A percentile compares a stretch with the other conserved stretches of the same genome.
These are phyloP conservation scores for Capromys pilorides DNA, from an alignment of 2,797 vertebrate species.

Conservation along the genomic window DNA sequence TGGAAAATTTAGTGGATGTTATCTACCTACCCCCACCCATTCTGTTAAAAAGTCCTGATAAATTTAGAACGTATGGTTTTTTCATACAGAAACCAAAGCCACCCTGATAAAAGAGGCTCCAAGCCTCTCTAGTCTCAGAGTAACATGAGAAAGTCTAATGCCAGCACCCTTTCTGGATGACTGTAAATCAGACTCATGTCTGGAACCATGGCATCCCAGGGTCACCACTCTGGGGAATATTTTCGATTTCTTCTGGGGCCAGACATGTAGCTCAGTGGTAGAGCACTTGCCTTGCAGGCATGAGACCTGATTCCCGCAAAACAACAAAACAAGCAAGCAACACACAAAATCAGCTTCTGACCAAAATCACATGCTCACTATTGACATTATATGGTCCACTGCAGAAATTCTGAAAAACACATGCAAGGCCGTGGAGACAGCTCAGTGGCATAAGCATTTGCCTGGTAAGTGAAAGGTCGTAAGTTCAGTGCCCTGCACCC, in stretches of 20 bases:
- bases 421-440: background rate
- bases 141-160: background rate
- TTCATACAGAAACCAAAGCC: background rate
- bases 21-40: background rate
- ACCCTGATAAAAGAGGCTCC: background rate
- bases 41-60: background rate
- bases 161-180: background rate
- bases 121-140: background rate
- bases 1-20: background rate
- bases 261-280: background rate
- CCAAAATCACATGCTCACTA: background rate
- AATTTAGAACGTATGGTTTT: background rate
- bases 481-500: too few relatives aligned
- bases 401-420: slow-evolving; percentile 27
- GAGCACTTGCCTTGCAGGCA: background rate
- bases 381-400: background rate
- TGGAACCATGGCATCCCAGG: background rate
- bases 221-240: background rate
- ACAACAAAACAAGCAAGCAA: background rate
- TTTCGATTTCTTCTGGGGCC: background rate
- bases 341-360: slow-evolving; percentile 17
- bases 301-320: background rate
- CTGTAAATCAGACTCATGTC: background rate
- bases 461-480: too few relatives aligned
- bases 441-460: too few relatives aligned